Evolutionary conservation across 2,888 invertebrate species (phyloP).

Genomic region (Trissolcus japonicus): DNA sequence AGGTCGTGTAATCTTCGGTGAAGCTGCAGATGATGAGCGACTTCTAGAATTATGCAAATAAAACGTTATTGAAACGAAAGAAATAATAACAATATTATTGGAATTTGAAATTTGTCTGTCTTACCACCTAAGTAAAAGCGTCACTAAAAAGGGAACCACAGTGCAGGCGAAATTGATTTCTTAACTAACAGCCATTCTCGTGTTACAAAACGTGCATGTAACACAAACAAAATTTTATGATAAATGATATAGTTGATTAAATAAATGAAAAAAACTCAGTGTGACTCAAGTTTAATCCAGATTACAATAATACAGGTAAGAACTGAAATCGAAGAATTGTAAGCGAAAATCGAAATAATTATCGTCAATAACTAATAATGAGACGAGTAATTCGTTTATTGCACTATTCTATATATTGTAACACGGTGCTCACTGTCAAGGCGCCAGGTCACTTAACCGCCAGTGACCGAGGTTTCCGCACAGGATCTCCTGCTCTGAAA

Average conservation of each 20-base stretch:
- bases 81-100: neutral
- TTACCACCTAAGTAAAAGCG: neutral
- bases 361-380: no score
- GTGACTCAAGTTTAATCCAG: neutral
- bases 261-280: neutral
- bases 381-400: no score
- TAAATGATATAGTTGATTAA: neutral
- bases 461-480: no score
- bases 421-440: no score
- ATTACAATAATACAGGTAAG: neutral
- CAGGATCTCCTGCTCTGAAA: no score
- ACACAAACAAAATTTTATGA: neutral
- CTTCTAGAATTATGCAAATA: slow-evolving; percentile 58
- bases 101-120: neutral
- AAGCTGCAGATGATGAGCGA: slow-evolving; percentile 50
- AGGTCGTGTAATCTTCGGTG: slow-evolving; percentile 68
- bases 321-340: no score
- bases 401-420: no score
- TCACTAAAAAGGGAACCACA: neutral
- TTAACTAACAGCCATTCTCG: neutral
- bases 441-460: no score
- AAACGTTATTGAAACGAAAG: neutral
- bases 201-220: neutral
- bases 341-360: no score
- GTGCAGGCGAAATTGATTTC: neutral